Percentiles rank a stretch among this genome's conserved stretches.
These are phyloP conservation scores for Lasius platythorax DNA, from an alignment of 2,888 invertebrate genomes.

Conservation along the genomic window DNA sequence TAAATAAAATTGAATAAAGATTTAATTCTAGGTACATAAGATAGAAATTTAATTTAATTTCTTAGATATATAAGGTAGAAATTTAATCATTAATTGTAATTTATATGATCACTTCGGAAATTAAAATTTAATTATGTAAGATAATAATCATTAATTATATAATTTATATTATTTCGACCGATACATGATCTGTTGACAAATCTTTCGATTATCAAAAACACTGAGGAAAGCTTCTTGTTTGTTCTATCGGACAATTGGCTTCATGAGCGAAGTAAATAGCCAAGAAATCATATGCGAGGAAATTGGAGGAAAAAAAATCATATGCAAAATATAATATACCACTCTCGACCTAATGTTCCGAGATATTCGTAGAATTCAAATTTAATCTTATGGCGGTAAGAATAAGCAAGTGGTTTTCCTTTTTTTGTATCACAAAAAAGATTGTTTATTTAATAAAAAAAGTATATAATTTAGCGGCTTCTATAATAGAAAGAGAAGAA, in stretches of 20 bases:
- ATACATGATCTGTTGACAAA: background rate
- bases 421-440: background rate
- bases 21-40: background rate
- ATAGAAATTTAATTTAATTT: background rate
- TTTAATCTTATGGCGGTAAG: constrained; percentile 65
- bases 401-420: background rate
- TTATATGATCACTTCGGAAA: background rate
- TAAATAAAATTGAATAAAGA: background rate
- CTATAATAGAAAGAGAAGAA: background rate
- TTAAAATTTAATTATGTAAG: background rate
- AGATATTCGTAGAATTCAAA: constrained; percentile 53
- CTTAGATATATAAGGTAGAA: background rate
- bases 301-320: constrained; percentile 60
- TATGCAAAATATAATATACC: constrained; percentile 74
- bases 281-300: constrained; percentile 38
- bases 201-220: background rate
- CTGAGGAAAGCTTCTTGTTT: background rate
- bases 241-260: background rate
- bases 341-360: constrained; percentile 72
- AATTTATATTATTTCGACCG: background rate
- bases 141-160: constrained; percentile 1
- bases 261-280: constrained; percentile 50
- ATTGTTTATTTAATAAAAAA: background rate
- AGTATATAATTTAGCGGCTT: background rate
- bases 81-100: background rate